Evolutionary conservation across 2,888 invertebrate genomes (phyloP).

Genomic region (Lasioglossum calceatum): DNA sequence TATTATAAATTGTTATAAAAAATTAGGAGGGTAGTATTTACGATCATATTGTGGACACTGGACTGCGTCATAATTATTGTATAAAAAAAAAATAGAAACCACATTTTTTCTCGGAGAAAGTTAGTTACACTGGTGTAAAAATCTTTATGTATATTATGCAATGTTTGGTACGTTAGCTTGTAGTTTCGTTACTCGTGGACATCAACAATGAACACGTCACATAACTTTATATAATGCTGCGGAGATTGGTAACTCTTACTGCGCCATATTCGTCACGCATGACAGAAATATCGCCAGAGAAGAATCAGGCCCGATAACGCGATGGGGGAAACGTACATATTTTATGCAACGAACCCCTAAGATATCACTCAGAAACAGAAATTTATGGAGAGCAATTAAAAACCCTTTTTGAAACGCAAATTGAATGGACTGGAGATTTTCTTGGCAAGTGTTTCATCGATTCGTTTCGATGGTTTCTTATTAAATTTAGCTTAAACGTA

Average conservation of each 20-base stretch:
- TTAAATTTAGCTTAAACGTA: background rate
- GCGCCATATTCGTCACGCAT: slow-evolving; percentile 1
- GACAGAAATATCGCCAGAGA: slow-evolving; percentile 6
- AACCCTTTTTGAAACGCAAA: background rate
- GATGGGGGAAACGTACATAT: background rate
- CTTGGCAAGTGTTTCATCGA: background rate
- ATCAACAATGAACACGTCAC: background rate
- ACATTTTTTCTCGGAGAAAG: too few relatives aligned
- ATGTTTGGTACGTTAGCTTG: too few relatives aligned
- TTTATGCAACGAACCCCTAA: background rate
- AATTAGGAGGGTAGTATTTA: too few relatives aligned
- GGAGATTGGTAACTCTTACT: slow-evolving; percentile 19
- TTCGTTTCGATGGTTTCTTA: background rate
- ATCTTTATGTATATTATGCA: background rate
- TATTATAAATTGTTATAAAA: too few relatives aligned
- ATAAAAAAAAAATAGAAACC: too few relatives aligned
- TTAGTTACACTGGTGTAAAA: background rate
- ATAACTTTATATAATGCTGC: background rate
- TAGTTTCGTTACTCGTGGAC: background rate
- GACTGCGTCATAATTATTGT: too few relatives aligned
- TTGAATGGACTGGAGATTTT: background rate
- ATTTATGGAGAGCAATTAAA: background rate
- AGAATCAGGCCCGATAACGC: background rate
- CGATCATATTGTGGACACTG: too few relatives aligned
- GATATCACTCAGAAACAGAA: background rate